Evolutionary conservation across 2,888 invertebrate genomes (phyloP).

Genomic region (Dolichomitus sp.): DNA sequence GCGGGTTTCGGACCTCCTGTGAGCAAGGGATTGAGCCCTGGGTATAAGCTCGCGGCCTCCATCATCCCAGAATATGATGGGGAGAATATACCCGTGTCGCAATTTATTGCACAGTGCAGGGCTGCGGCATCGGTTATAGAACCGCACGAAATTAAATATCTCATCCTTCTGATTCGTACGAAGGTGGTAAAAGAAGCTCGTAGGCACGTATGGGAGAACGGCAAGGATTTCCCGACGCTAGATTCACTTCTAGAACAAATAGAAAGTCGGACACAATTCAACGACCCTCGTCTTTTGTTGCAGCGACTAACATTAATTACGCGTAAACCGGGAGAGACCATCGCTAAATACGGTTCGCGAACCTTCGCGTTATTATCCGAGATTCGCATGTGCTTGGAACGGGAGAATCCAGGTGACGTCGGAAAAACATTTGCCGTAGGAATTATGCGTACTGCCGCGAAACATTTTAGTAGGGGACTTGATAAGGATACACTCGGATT

Average conservation of each 20-base stretch:
- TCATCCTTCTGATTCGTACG: background rate
- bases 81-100: conserved; percentile 3
- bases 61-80: conserved; percentile 27
- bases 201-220: background rate
- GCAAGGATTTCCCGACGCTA: background rate
- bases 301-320: background rate
- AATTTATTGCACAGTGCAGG: conserved; percentile 7
- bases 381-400: background rate
- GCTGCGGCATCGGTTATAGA: background rate
- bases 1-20: too few species aligned
- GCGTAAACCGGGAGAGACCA: background rate
- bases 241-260: background rate
- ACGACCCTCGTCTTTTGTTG: background rate
- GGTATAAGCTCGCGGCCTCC: too few species aligned
- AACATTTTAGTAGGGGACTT: conserved; percentile 1
- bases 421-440: background rate
- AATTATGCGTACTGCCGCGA: background rate
- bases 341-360: conserved; percentile 1
- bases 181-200: conserved; percentile 8
- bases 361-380: background rate
- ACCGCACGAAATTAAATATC: background rate
- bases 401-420: background rate
- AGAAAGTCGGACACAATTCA: background rate
- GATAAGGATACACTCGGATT: background rate
- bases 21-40: too few species aligned